Percentiles rank a stretch among this genome's conserved stretches.
These are phyloP conservation scores for Caenorhabditis japonica DNA, from an alignment of 2,888 invertebrate species.

Conservation along the genomic window DNA sequence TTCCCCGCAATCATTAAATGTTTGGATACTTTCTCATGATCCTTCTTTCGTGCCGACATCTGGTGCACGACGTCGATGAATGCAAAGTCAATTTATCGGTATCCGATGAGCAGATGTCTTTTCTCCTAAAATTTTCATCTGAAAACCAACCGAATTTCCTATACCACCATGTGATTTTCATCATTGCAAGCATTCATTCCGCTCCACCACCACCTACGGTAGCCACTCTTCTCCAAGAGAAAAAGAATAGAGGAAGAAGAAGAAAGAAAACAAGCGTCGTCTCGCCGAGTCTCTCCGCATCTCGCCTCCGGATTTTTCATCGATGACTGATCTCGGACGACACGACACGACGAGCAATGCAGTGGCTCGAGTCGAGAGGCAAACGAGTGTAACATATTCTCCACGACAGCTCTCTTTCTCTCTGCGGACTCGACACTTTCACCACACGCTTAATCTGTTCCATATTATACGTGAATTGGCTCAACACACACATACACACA, in stretches of 20 bases:
- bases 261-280: conserved; percentile 16
- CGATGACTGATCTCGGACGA: conserved; percentile 21
- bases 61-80: conserved; percentile 27
- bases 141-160: neutral
- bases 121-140: conserved; percentile 13
- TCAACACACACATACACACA: no score
- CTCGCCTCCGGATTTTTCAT: conserved; percentile 19
- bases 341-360: conserved; percentile 6
- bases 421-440: neutral
- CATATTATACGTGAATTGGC: conserved; percentile 9
- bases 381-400: conserved; percentile 20
- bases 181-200: conserved; percentile 5
- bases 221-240: no score
- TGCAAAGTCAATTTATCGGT: conserved; percentile 28
- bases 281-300: conserved; percentile 9
- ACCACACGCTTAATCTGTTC: conserved; percentile 13
- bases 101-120: conserved; percentile 47
- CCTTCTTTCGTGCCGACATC: conserved; percentile 20
- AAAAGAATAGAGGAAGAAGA: neutral
- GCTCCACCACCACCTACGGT: conserved; percentile 7
- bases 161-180: conserved; percentile 37
- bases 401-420: no score
- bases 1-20: no score
- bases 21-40: conserved; percentile 28
- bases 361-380: conserved; percentile 2